Base-by-base conservation (phyloP, 2,113 vertebrate genomes). In the Plestiodon gilberti region DNA sequence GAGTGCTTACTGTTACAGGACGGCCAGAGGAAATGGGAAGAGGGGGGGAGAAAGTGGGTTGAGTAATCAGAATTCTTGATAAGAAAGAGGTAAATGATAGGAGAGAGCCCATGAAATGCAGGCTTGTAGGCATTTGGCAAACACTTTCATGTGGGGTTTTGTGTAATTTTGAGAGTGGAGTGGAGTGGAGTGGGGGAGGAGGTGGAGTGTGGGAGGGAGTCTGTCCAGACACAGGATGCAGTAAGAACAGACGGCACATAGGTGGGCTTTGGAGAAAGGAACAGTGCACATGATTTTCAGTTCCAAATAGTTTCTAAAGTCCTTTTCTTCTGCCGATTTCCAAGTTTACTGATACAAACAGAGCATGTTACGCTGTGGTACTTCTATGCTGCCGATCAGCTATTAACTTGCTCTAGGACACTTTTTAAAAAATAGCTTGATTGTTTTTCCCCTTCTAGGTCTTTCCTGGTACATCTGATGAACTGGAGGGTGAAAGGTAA, bases 401-500 rank as follows among this genome's bases (percentile, higher is more conserved):
- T 64, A 6, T 73, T 3, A 74, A 38, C 2, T 55, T 69, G 59
- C 71, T 79, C 61, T 84, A 25, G 22, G 1, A 0, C 28, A 1
- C 48, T 18, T 71, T 57, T 15, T 15, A 57, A 78, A 93, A 93
- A 76, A 74, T 40, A 70, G 2, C 62, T 18, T 93, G 1, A 35
- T 20, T 67, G 84, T 92, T 90, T 38, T 84, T 90, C 15, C 38
- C 64, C 52, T 89, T 91, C 97, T 96, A 96, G 97, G 96, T 97
- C 71, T 96, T 97, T 82, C 93, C 98, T 73, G 97, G 98, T 91
- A 38, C 97, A 38, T 73, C 97, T 65, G 98, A 99, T 83, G 98
- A 99, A 17, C 89, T 97, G 91, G 99, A 99, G 89, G 96, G 96
- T 43, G 99, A 99, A 92, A 97, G 98, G 99, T 99, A 96, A 96